Evolutionary conservation across 2,113 vertebrate species (phyloP).

Genomic region (Nothocercus nigrocapillus): DNA sequence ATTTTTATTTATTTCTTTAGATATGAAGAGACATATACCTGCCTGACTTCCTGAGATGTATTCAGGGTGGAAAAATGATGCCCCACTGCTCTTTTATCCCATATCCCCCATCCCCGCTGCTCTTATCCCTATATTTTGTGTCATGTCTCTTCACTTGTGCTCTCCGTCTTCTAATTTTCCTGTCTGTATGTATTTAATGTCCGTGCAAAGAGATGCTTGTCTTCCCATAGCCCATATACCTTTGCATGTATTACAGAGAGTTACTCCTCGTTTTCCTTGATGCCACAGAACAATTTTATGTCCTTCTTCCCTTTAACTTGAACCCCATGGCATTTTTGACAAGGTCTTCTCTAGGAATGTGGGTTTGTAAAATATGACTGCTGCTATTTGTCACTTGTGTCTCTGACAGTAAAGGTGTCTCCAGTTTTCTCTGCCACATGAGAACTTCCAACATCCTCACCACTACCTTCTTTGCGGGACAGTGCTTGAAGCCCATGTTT

Average conservation of each 20-base stretch:
- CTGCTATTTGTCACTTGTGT: not conserved
- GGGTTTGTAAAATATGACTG: not conserved
- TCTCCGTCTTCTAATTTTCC: not conserved
- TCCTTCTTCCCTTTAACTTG: not conserved
- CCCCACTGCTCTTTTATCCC: not conserved
- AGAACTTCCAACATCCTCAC: not conserved
- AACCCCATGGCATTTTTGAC: not conserved
- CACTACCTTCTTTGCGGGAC: not conserved
- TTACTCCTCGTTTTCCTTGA: not conserved
- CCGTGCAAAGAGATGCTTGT: not conserved
- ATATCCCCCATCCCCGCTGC: too few relatives aligned
- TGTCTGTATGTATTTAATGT: rapidly evolving
- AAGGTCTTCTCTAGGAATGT: not conserved
- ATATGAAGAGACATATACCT: too few relatives aligned
- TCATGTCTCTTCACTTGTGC: not conserved
- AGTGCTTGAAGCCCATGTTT: not conserved
- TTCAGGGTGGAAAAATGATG: too few relatives aligned
- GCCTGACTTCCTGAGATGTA: not conserved
- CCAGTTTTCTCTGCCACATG: not conserved
- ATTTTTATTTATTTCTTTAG: too few relatives aligned
- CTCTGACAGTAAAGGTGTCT: not conserved
- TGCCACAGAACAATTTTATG: not conserved
- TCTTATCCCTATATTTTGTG: too few relatives aligned
- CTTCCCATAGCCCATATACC: not conserved
- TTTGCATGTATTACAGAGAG: not conserved